Conservation (phyloP, 2,888 invertebrate genomes). For the Conus canariensis region DNA sequence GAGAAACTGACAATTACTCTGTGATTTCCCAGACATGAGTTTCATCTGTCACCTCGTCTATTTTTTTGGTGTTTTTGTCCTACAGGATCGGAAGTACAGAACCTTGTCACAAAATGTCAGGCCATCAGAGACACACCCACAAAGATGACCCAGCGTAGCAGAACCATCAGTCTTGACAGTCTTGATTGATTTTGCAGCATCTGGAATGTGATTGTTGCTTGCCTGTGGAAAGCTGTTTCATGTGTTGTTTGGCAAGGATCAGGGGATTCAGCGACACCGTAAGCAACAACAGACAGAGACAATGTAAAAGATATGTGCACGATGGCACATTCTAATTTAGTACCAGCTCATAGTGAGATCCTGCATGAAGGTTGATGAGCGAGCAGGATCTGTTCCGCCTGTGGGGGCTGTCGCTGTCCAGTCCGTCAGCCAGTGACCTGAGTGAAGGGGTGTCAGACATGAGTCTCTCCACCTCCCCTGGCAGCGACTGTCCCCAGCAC, state of each 20-base stretch:
- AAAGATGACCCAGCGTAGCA: conserved; percentile 19
- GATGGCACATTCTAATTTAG: neutral
- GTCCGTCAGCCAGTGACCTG: conserved; percentile 46
- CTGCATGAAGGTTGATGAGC: conserved; percentile 38
- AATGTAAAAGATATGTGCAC: neutral
- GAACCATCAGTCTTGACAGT: neutral
- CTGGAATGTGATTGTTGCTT: neutral
- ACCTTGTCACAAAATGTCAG: conserved; percentile 14
- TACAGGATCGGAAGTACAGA: neutral
- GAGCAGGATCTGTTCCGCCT: conserved; percentile 41
- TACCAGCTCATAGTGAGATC: neutral
- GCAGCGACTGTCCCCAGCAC: conserved; percentile 49
- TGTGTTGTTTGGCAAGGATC: neutral
- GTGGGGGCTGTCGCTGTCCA: conserved; percentile 42
- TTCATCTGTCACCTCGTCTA: too few species aligned
- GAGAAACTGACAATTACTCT: too few species aligned
- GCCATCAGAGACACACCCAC: neutral
- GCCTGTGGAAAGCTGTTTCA: neutral
- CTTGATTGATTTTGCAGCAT: neutral
- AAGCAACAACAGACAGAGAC: neutral
- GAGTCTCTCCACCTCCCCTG: conserved; percentile 57
- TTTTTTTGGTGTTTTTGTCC: neutral
- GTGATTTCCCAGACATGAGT: too few species aligned
- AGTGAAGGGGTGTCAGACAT: conserved; percentile 52
- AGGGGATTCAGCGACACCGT: neutral